These are phyloP conservation scores for Oreortyx pictus DNA, from an alignment of 2,797 vertebrate species.

Conservation along the genomic window DNA sequence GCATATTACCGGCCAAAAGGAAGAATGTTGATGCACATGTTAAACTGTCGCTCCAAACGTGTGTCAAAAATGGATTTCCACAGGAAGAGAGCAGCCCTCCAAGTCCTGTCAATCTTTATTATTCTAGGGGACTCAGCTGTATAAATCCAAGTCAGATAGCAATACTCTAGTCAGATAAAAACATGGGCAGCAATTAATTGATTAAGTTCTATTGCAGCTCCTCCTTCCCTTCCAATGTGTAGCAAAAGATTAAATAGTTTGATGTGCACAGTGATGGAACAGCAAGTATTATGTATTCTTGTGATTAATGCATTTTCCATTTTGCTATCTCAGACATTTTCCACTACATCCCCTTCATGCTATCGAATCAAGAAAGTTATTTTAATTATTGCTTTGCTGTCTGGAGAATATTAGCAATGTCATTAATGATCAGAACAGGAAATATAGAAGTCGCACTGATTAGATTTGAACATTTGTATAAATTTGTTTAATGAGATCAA, in stretches of 20 bases:
- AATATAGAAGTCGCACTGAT: background rate
- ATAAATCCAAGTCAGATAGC: background rate
- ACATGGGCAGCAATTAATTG: background rate
- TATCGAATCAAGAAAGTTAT: background rate
- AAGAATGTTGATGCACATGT: background rate
- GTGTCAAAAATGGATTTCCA: background rate
- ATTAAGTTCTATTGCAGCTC: background rate
- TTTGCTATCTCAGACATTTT: background rate
- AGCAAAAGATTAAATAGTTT: background rate
- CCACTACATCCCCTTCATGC: background rate
- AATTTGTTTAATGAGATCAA: background rate
- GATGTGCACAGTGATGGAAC: background rate
- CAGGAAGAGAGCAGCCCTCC: background rate
- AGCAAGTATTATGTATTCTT: background rate
- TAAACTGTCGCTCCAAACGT: background rate
- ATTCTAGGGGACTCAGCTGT: background rate
- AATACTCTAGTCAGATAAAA: background rate
- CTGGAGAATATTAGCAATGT: background rate
- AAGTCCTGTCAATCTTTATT: background rate
- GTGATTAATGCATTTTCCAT: background rate
- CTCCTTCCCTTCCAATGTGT: background rate
- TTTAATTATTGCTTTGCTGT: background rate
- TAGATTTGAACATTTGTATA: background rate
- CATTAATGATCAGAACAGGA: background rate
- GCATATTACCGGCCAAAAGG: background rate